phyloP scores from a whole-genome alignment of 2,888 invertebrate species.

The Lissocephala sabroskyi region DNA sequence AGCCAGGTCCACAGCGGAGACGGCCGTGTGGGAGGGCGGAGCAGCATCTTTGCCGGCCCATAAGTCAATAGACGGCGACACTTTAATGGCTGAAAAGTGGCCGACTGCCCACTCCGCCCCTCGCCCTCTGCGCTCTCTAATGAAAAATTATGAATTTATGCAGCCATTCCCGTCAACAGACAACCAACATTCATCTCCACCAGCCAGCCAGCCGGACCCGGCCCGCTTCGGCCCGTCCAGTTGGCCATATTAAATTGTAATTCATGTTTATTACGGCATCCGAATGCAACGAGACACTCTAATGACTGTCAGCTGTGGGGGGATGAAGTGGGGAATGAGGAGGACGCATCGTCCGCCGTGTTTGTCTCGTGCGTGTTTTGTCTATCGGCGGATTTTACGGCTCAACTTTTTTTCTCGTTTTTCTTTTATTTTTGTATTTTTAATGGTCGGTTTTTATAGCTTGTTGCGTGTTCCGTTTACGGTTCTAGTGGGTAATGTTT shows the following conservation, averaged over 20 bases:
- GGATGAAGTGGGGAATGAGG: too few relatives aligned
- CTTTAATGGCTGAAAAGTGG: constrained; percentile 49
- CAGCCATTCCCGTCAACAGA: too few relatives aligned
- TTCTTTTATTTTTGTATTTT: constrained; percentile 7
- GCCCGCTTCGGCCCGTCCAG: not conserved
- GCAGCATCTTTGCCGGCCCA: constrained; percentile 38
- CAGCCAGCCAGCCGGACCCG: too few relatives aligned
- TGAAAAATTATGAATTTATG: constrained; percentile 58
- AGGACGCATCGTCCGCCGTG: too few relatives aligned
- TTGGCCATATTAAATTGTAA: constrained; percentile 20
- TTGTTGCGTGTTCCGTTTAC: constrained; percentile 10
- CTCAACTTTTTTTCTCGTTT: too few relatives aligned
- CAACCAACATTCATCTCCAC: too few relatives aligned
- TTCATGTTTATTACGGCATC: constrained; percentile 23
- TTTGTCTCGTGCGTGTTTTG: too few relatives aligned
- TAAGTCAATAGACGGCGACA: constrained; percentile 60
- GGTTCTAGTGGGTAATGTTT: constrained; percentile 34
- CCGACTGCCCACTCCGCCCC: not conserved
- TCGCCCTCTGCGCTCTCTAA: constrained; percentile 29
- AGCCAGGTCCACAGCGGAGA: too few relatives aligned
- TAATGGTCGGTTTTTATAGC: constrained; percentile 32
- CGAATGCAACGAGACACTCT: too few relatives aligned
- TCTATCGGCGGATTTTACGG: constrained; percentile 15
- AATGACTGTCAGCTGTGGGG: too few relatives aligned
- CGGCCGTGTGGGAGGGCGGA: too few relatives aligned